These are phyloP conservation scores for Marmota monax DNA, from an alignment of 2,113 vertebrate genomes.

Conservation along the genomic window DNA sequence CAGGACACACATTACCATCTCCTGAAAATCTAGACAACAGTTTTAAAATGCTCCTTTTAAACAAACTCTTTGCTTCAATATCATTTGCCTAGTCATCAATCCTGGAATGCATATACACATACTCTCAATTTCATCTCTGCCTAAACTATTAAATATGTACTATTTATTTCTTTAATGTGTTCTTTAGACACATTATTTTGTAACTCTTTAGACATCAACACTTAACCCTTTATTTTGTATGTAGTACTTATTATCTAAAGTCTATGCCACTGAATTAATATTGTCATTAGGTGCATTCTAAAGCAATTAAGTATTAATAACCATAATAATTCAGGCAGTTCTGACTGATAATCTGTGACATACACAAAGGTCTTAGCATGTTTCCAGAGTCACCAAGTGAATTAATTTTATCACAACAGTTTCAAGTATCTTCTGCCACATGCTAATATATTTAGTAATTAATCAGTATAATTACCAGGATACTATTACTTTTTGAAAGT, in stretches of 20 bases:
- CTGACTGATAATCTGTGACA: not conserved
- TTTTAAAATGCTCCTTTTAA: not conserved
- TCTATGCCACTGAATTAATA: not conserved
- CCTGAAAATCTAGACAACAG: not conserved
- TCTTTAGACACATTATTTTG: not conserved
- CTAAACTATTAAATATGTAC: not conserved
- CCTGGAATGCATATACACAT: not conserved
- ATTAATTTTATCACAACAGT: not conserved
- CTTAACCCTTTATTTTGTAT: not conserved
- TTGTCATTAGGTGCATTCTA: not conserved
- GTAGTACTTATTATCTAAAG: not conserved
- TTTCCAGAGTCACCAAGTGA: constrained; percentile 13
- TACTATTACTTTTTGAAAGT: not conserved
- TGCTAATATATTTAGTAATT: not conserved
- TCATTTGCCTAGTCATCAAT: not conserved
- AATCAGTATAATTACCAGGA: not conserved
- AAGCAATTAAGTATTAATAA: constrained; percentile 34
- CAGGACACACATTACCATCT: not conserved
- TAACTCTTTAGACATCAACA: not conserved
- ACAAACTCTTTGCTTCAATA: not conserved
- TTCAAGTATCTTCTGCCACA: not conserved
- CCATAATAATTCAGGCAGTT: constrained; percentile 3
- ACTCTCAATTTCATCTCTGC: not conserved
- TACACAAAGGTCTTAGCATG: not conserved
- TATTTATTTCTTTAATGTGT: not conserved